These are phyloP conservation scores for Eulemur coronatus DNA, from an alignment of 2,797 vertebrate genomes.

Conservation along the genomic window DNA sequence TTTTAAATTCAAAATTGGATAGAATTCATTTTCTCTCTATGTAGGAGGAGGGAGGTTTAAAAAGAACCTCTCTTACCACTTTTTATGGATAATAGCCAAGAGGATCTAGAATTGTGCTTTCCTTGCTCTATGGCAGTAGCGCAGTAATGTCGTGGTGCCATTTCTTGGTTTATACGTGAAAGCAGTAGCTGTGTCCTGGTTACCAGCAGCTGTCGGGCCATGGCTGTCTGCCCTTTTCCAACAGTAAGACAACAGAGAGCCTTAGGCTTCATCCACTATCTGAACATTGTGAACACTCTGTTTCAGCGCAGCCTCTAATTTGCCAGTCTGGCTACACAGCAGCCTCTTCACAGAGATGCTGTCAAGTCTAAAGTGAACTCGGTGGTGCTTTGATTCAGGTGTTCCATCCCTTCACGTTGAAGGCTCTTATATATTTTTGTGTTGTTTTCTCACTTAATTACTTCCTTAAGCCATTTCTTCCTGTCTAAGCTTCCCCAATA, in stretches of 20 bases:
- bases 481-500: background rate
- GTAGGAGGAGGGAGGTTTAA: background rate
- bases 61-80: background rate
- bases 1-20: slow-evolving; percentile 23
- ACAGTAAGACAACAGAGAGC: background rate
- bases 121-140: background rate
- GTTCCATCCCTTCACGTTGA: slow-evolving; percentile 34
- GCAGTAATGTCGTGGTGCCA: background rate
- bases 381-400: slow-evolving; percentile 62
- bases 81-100: background rate
- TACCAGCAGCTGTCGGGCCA: rapidly evolving
- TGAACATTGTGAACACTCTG: background rate
- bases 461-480: slow-evolving; percentile 1
- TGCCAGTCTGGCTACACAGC: background rate
- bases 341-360: slow-evolving; percentile 49
- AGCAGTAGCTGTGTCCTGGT: background rate
- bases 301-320: slow-evolving; percentile 43
- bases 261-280: background rate
- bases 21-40: background rate
- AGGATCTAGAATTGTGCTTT: background rate
- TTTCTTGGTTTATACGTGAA: background rate
- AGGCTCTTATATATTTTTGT: slow-evolving; percentile 48
- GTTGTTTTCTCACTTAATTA: slow-evolving; percentile 23
- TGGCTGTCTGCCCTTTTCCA: background rate
- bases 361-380: slow-evolving; percentile 49